These are phyloP conservation scores for Acrobeloides nanus DNA, from an alignment of 2,888 invertebrate species.

Conservation along the genomic window DNA sequence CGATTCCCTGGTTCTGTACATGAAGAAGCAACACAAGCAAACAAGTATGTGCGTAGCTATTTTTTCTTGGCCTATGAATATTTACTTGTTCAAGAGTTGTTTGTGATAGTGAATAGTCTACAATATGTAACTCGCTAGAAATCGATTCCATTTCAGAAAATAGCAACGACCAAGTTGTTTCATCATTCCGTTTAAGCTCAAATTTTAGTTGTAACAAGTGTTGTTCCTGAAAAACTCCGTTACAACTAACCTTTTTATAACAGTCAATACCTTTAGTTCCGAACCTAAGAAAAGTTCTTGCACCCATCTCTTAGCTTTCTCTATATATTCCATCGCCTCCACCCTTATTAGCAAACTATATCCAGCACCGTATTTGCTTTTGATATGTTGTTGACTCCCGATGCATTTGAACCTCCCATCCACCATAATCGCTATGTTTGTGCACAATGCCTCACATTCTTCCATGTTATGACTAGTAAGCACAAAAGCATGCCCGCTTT, in stretches of 20 bases:
- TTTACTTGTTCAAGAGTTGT: conserved; percentile 69
- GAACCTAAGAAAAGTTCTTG: conserved; percentile 60
- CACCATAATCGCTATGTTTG: conserved; percentile 72
- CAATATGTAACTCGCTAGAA: conserved; percentile 54
- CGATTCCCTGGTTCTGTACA: too few species aligned
- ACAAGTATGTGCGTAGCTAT: too few species aligned
- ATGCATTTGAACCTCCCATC: conserved; percentile 70
- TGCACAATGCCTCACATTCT: conserved; percentile 75
- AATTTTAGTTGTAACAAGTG: conserved; percentile 57
- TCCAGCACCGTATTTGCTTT: conserved; percentile 57
- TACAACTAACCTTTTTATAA: neutral
- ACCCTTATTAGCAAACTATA: conserved; percentile 25
- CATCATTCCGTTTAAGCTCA: conserved; percentile 54
- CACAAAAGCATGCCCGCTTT: conserved; percentile 62
- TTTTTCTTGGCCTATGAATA: too few species aligned
- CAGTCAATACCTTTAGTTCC: conserved; percentile 61
- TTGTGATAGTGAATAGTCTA: conserved; percentile 72
- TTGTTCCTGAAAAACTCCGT: conserved; percentile 31
- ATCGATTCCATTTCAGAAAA: conserved; percentile 57
- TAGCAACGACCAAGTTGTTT: conserved; percentile 55
- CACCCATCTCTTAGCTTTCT: conserved; percentile 10
- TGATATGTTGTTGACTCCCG: conserved; percentile 68
- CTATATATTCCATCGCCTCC: conserved; percentile 6
- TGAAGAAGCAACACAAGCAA: too few species aligned
- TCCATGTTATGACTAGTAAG: conserved; percentile 75